Evolutionary conservation across 2,113 vertebrate species (phyloP).

Genomic region (Sinosuthora webbiana): DNA sequence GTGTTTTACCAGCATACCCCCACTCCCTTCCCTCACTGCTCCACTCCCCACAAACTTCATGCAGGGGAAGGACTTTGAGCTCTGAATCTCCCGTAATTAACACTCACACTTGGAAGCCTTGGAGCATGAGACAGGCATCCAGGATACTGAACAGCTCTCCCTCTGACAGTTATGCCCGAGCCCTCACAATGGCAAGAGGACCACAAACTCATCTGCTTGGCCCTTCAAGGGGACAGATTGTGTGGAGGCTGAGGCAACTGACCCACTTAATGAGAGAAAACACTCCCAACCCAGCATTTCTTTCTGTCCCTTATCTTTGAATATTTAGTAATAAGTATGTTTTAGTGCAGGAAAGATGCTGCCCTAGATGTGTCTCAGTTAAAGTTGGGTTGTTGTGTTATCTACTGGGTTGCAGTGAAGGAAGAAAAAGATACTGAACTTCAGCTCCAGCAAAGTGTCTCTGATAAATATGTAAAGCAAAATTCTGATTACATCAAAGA

Average conservation of each 20-base stretch:
- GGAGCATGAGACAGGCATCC: neutral
- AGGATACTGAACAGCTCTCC: neutral
- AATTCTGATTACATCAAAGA: constrained; percentile 28
- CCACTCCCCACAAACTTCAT: neutral
- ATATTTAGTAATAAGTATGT: neutral
- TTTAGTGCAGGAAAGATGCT: neutral
- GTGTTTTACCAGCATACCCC: neutral
- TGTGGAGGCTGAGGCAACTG: neutral
- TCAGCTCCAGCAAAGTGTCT: neutral
- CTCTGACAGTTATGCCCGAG: rapidly evolving
- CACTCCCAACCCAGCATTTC: neutral
- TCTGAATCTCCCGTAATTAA: neutral
- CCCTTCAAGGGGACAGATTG: neutral
- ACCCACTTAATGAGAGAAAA: neutral
- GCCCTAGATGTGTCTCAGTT: neutral
- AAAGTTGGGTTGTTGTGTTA: neutral
- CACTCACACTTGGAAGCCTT: neutral
- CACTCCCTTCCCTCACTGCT: neutral
- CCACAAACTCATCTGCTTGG: neutral
- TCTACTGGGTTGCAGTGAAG: neutral
- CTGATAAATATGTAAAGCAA: neutral
- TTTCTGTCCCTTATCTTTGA: neutral
- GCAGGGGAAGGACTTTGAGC: neutral
- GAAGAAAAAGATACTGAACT: neutral
- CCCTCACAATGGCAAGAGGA: neutral